Percentiles rank a stretch among this genome's conserved stretches.
phyloP scores from a whole-genome alignment of 2,888 invertebrate species.

The Andrena flavipes region DNA sequence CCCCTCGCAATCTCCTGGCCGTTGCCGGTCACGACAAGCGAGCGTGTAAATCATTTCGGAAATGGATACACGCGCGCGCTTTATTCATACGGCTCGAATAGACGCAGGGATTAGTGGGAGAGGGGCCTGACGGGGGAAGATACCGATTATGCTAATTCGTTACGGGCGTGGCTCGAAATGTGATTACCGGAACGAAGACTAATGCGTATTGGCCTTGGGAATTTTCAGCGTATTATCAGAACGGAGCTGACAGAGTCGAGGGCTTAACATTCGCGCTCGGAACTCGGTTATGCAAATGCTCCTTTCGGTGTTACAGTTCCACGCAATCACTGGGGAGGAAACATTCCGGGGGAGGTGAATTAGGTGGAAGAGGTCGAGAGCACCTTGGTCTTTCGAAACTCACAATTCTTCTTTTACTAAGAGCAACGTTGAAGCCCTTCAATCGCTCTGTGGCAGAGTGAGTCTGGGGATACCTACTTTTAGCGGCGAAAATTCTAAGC shows the following conservation, averaged over 20 bases:
- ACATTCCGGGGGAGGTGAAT: neutral
- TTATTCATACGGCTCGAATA: slow-evolving; percentile 27
- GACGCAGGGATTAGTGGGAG: neutral
- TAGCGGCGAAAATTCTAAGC: no score
- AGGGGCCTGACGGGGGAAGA: slow-evolving; percentile 6
- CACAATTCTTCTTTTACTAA: no score
- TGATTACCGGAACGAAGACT: slow-evolving; percentile 39
- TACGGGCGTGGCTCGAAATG: slow-evolving; percentile 38
- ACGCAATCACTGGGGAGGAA: neutral
- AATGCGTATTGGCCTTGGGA: slow-evolving; percentile 27
- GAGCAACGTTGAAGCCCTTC: no score
- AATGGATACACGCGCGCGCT: slow-evolving; percentile 32
- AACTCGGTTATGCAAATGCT: neutral
- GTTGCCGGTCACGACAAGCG: neutral
- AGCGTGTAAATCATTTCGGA: slow-evolving; percentile 56
- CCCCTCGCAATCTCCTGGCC: neutral
- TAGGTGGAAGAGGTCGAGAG: neutral
- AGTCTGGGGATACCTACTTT: no score
- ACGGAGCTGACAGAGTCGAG: slow-evolving; percentile 5
- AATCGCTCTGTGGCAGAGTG: no score
- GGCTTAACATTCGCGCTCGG: neutral
- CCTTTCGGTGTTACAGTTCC: neutral
- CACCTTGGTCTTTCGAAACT: neutral
- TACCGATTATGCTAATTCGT: slow-evolving; percentile 49
- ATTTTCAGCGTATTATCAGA: slow-evolving; percentile 27